Percentiles rank a stretch among this genome's conserved stretches.
Evolutionary conservation across 2,113 vertebrate species (phyloP).

Genomic region (Pteruthius melanotis): DNA sequence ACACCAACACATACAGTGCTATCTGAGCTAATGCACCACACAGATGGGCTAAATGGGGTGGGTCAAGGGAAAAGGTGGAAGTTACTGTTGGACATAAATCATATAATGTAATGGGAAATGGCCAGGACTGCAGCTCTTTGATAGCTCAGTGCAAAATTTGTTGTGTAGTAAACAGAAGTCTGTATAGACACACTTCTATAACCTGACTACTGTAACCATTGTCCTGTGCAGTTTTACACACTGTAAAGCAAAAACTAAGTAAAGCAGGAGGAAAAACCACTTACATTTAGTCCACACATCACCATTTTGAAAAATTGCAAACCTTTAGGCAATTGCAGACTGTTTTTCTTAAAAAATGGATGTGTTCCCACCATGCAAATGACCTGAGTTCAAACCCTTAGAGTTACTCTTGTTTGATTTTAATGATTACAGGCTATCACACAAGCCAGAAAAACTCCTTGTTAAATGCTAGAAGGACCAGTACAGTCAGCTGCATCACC

Average conservation of each 20-base stretch:
- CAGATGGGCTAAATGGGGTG: neutral
- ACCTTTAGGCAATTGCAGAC: neutral
- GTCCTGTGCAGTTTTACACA: neutral
- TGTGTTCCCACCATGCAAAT: neutral
- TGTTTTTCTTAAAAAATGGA: neutral
- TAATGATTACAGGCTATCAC: neutral
- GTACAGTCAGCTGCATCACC: neutral
- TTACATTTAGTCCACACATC: neutral
- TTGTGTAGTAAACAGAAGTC: neutral
- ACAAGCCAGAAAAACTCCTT: neutral
- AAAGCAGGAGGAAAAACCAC: neutral
- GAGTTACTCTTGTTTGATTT: neutral
- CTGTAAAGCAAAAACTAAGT: neutral
- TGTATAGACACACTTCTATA: fast-evolving
- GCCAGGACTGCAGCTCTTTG: neutral
- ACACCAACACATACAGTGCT: neutral
- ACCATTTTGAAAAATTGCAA: neutral
- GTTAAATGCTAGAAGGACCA: neutral
- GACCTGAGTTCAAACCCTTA: neutral
- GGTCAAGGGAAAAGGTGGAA: neutral
- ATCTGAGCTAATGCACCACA: neutral
- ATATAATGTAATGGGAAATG: neutral
- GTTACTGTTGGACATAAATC: neutral
- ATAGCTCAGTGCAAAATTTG: neutral
- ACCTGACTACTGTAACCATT: neutral